Evolutionary conservation across 92 coral and sea anemone species (phyloP), one percentile per base, ranked within the genome.

Genomic region (Actinernus sp.): DNA sequence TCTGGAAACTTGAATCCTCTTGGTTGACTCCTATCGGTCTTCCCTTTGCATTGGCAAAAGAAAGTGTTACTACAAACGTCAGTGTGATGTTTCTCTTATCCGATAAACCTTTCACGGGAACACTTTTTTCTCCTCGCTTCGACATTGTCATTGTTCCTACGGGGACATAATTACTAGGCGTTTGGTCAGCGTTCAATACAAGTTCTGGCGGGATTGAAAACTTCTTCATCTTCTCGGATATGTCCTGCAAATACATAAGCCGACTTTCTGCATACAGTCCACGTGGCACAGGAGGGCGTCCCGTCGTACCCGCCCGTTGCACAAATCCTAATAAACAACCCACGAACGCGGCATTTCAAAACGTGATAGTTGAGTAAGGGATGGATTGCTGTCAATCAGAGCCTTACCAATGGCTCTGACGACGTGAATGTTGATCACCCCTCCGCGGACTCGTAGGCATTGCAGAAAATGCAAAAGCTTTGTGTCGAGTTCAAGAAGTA

Each of bases 11-110:
- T 37, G 41, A 37, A 4, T 3, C 21, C 21, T 21, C 23, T 32
- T 12, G 65, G 65, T 22, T 58, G 31, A 50, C 65, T 36, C 26
- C 48, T 50, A 37, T 36, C 41, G 47, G 50, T 58, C 65, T 38
- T 37, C 9, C 49, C 62, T 28, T 31, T 57, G 47, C 63, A 57
- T 7, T 21, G 28, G 46, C 31, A 58, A 58, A 37, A 58, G 25
- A n/a, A n/a, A n/a, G n/a, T n/a, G 49, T 36, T 37, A 22, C 21
- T 16, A 58, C 32, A 57, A 20, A 57, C 27, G 65, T 58, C 49
- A 37, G 50, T 58, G 65, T 38, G 37, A 58, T 37, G 49, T 37
- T 58, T 58, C 49, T 58, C 65, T 9, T 58, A 58, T 58, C 48
- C 12, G 34, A 33, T 9, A 31, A 17, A 6, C 26, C 63, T 28